These are phyloP conservation scores for Sinonovacula constricta DNA, from an alignment of 1,140 invertebrate genomes.

Conservation along the genomic window DNA sequence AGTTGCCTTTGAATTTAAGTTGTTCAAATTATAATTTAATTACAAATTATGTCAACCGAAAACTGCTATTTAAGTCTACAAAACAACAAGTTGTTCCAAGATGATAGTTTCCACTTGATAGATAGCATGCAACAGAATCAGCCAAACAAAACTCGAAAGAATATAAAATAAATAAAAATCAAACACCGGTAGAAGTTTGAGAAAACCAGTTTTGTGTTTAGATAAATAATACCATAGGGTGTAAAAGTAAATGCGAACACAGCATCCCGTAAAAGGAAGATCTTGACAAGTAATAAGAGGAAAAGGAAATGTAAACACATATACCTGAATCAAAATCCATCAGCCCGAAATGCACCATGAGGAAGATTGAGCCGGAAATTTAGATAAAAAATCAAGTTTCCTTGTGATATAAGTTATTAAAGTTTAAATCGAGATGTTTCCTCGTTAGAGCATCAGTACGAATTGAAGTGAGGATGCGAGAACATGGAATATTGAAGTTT, in stretches of 20 bases:
- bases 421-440: constrained; percentile 39
- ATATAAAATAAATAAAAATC: background rate
- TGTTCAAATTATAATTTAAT: too few relatives aligned
- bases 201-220: background rate
- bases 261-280: background rate
- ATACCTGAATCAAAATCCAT: constrained; percentile 48
- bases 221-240: background rate
- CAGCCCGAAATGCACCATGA: constrained; percentile 23
- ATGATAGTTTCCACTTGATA: background rate
- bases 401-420: background rate
- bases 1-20: too few relatives aligned
- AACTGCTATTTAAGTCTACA: too few relatives aligned
- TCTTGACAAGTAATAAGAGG: background rate
- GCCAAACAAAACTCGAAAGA: background rate
- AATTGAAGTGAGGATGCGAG: constrained; percentile 8
- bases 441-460: constrained; percentile 28
- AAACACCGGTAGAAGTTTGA: too few relatives aligned
- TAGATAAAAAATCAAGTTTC: constrained; percentile 42
- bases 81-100: background rate
- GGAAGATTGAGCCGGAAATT: constrained; percentile 45
- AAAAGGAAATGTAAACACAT: background rate
- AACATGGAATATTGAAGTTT: constrained; percentile 44
- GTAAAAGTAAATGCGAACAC: background rate
- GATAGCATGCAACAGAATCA: background rate
- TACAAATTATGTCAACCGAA: too few relatives aligned